These are phyloP conservation scores for Antheraea yamamai DNA, from an alignment of 2,888 invertebrate genomes.

Conservation along the genomic window DNA sequence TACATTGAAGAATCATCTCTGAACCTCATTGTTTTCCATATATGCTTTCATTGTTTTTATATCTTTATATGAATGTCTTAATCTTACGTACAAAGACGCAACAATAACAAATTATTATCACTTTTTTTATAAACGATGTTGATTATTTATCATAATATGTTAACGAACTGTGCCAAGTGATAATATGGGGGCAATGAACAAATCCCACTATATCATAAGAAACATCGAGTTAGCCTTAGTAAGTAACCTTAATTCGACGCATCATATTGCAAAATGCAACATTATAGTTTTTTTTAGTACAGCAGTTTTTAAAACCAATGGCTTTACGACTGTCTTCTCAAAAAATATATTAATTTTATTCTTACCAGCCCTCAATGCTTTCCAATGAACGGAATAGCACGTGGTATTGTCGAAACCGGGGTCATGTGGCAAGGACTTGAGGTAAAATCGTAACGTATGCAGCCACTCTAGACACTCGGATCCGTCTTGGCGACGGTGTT, in stretches of 20 bases:
- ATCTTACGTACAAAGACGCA: neutral
- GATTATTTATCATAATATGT: neutral
- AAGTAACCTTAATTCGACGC: too few relatives aligned
- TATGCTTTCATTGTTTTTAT: too few relatives aligned
- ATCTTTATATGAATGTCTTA: neutral
- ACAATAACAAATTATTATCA: neutral
- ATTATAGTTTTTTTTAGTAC: too few relatives aligned
- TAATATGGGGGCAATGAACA: neutral
- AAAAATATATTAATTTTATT: neutral
- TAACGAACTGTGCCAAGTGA: neutral
- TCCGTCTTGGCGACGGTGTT: conserved; percentile 81
- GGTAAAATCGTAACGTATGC: conserved; percentile 86
- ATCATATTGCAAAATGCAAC: too few relatives aligned
- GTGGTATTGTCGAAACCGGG: conserved; percentile 83
- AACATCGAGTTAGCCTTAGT: neutral
- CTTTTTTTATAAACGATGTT: neutral
- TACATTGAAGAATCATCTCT: too few relatives aligned
- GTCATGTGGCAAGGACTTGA: conserved; percentile 81
- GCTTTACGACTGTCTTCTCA: neutral
- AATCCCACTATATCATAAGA: neutral
- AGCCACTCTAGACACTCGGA: conserved; percentile 93
- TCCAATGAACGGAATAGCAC: conserved; percentile 95
- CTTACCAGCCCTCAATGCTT: conserved; percentile 83
- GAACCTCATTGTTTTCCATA: too few relatives aligned
- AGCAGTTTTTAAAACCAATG: neutral